Evolutionary conservation across 2,113 vertebrate genomes (phyloP).

Genomic region (Carassius gibelio): DNA sequence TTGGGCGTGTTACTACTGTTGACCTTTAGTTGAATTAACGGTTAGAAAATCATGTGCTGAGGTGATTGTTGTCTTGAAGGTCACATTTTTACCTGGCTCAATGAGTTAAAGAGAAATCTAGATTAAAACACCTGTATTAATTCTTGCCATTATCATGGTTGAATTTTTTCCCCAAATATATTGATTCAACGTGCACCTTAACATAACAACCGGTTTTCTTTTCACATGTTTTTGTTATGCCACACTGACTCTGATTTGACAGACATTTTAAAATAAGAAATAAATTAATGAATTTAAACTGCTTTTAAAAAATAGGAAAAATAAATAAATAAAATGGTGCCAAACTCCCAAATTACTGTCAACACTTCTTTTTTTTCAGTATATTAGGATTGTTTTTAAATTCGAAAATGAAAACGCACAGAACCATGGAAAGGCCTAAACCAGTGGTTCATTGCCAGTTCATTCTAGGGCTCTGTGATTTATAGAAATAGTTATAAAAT

Average conservation of each 20-base stretch:
- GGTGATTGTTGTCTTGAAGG: no score
- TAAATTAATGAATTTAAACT: no score
- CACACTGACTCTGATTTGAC: background rate
- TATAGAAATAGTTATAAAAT: no score
- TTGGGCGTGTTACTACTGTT: no score
- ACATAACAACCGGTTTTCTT: background rate
- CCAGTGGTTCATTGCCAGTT: no score
- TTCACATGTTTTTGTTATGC: background rate
- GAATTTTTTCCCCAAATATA: no score
- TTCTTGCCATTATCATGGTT: no score
- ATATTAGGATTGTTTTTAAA: no score
- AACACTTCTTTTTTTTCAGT: background rate
- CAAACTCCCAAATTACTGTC: background rate
- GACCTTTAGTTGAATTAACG: background rate
- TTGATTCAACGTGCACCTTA: background rate
- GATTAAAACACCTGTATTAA: background rate
- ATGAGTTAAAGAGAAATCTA: background rate
- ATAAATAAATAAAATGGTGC: background rate
- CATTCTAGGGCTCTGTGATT: no score
- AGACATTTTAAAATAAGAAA: background rate
- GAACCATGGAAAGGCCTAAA: no score
- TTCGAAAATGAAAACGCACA: no score
- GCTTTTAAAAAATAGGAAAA: no score
- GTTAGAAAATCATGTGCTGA: accelerated
- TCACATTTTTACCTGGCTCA: conserved; percentile 22